Base-by-base conservation (phyloP, 2,113 vertebrate species). In the western clawed frog (Xenopus tropicalis) region DNA sequence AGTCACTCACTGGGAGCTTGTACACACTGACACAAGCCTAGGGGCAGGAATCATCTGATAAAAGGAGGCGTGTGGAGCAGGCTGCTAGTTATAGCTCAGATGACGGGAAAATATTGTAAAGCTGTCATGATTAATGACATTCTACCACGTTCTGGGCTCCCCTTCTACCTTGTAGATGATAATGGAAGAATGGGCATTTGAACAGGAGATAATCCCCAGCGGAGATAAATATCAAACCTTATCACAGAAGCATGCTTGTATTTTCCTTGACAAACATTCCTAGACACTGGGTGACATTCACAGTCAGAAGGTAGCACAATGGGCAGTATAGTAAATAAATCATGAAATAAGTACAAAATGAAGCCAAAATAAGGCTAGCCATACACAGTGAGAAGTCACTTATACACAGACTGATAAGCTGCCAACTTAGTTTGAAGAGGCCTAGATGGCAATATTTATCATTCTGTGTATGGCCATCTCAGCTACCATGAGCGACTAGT, bases 71-170 rank as follows among this genome's bases (percentile, higher is more conserved):
- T 78, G 72, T n/a, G 5, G 66, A 42, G 65, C 20, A 56, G 44
- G 48, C 22, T 43, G 58, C 58, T 68, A 22, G 58, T 59, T 69
- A 37, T 61, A 44, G 72, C 19, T 14, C 61, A 22, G 71, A 17
- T 29, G 14, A 56, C 20, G 73, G 80, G 37, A 70, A 67, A 22
- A 77, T 70, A 17, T 52, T 78, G 66, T 74, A 61, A 69, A 52
- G 54, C 79, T 37, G 9, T 56, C 42, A 52, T 61, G 61, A 74
- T 65, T 79, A 77, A 78, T 78, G 57, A 37, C 29, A 69, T 54
- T 44, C 65, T 65, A 69, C 21, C 72, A 51, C 56, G 54, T 62
- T 74, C 17, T 61, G 58, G 23, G 24, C 57, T 54, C 24, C 23
- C 37, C 48, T 17, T 76, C 66, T 69, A 14, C 37, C 48, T 17